Evolutionary conservation across 1,140 invertebrate genomes (phyloP).

Genomic region (Holotrichia oblita): DNA sequence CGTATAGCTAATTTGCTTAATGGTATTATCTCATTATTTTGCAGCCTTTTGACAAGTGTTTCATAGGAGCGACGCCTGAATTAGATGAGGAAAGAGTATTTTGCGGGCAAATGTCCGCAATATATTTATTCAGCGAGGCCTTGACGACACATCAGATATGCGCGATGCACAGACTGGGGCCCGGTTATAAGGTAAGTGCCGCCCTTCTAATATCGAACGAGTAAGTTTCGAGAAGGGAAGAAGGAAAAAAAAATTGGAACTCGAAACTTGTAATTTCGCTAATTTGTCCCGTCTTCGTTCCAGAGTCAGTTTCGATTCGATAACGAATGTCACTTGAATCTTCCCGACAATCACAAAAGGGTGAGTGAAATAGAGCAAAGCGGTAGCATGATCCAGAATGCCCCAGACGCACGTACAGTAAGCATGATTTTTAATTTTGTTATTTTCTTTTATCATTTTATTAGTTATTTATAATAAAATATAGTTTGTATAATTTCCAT

Average conservation of each 20-base stretch:
- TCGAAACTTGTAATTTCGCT: background rate
- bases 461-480: no score
- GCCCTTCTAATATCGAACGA: background rate
- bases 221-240: no score
- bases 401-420: slow-evolving; percentile 64
- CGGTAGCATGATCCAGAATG: slow-evolving; percentile 57
- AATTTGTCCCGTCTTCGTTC: slow-evolving; percentile 46
- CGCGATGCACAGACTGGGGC: slow-evolving; percentile 94
- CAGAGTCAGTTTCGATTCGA: slow-evolving; percentile 98
- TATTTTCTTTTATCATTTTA: slow-evolving; percentile 34
- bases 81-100: slow-evolving; percentile 96
- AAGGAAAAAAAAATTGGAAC: slow-evolving; percentile 25
- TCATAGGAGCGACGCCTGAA: slow-evolving; percentile 96
- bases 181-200: slow-evolving; percentile 90
- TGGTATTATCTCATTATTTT: slow-evolving; percentile 54
- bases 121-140: slow-evolving; percentile 98
- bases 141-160: slow-evolving; percentile 96
- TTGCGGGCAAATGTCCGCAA: slow-evolving; percentile 99
- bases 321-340: slow-evolving; percentile 95
- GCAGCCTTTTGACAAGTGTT: slow-evolving; percentile 99
- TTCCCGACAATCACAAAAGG: slow-evolving; percentile 95
- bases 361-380: slow-evolving; percentile 76
- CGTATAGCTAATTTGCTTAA: slow-evolving; percentile 11
- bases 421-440: slow-evolving; percentile 62
- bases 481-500: no score